A percentile compares a stretch with the other conserved stretches of the same genome.
phyloP scores from a whole-genome alignment of 1,140 invertebrate genomes.

The Diuraphis noxia region DNA sequence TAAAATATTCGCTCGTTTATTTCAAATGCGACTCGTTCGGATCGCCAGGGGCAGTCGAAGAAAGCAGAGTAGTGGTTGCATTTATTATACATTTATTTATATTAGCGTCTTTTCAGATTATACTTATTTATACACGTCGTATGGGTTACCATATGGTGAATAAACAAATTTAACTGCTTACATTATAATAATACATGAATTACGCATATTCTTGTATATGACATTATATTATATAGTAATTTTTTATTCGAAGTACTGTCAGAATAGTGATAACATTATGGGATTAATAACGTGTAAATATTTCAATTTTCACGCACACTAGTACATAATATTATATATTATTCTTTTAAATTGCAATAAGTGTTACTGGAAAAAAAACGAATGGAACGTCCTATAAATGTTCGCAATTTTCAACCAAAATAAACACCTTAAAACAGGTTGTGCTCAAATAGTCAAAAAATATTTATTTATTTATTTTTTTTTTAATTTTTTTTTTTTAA shows the following conservation, averaged over 20 bases:
- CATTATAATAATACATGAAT: not conserved
- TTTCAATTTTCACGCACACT: not conserved
- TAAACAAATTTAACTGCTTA: conserved; percentile 1
- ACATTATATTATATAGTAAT: not conserved
- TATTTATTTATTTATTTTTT: no score
- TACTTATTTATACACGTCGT: not conserved
- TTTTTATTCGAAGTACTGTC: not conserved
- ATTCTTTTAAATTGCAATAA: not conserved
- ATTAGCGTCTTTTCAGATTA: not conserved
- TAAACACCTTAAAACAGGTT: not conserved
- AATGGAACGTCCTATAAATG: not conserved
- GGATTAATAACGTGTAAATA: not conserved
- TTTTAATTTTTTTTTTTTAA: no score
- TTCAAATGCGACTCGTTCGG: not conserved
- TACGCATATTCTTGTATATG: not conserved
- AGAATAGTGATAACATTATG: not conserved
- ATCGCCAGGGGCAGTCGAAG: not conserved
- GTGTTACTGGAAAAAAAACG: not conserved
- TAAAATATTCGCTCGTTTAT: conserved; percentile 27
- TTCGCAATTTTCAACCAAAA: not conserved
- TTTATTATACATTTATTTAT: conserved; percentile 21
- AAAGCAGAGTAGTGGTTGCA: not conserved
- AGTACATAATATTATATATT: no score
- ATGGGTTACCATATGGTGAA: conserved; percentile 10
- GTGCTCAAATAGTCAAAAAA: no score